A percentile compares a stretch with the other conserved stretches of the same genome.
Evolutionary conservation across 2,888 invertebrate species (phyloP).

Genomic region (Mythimna albipuncta): DNA sequence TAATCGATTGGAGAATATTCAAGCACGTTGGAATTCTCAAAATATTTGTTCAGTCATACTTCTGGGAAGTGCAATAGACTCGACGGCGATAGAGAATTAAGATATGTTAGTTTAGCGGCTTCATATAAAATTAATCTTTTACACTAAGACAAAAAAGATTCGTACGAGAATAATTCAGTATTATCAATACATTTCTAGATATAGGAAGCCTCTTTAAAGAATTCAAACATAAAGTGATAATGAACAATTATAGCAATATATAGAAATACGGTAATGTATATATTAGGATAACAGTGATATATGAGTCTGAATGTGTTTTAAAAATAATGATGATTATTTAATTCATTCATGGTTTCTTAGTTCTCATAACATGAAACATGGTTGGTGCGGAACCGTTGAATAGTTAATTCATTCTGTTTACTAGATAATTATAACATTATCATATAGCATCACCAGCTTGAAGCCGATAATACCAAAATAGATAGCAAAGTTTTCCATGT

Average conservation of each 20-base stretch:
- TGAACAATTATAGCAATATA: slow-evolving; percentile 40
- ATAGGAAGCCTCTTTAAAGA: slow-evolving; percentile 5
- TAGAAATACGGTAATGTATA: slow-evolving; percentile 34
- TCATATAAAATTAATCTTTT: slow-evolving; percentile 28
- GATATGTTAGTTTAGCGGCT: slow-evolving; percentile 41
- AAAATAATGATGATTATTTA: slow-evolving; percentile 8
- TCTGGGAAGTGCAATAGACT: slow-evolving; percentile 45
- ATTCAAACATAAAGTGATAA: slow-evolving; percentile 14
- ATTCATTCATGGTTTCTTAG: slow-evolving; percentile 15
- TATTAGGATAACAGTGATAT: slow-evolving; percentile 14
- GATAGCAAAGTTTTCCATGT: neutral
- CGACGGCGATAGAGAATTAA: slow-evolving; percentile 23
- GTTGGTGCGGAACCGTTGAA: neutral
- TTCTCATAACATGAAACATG: neutral
- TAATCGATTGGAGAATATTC: slow-evolving; percentile 62
- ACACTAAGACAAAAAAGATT: neutral
- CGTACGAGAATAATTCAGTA: slow-evolving; percentile 9
- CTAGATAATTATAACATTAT: neutral
- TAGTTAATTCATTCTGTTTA: neutral
- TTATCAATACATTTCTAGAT: slow-evolving; percentile 24
- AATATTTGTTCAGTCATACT: slow-evolving; percentile 58
- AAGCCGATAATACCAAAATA: neutral
- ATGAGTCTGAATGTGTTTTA: slow-evolving; percentile 8
- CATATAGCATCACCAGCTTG: neutral
- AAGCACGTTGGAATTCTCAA: slow-evolving; percentile 55